A percentile compares a stretch with the other conserved stretches of the same genome.
phyloP scores from a whole-genome alignment of 2,888 invertebrate species.

The Sinhomidia bicolor region DNA sequence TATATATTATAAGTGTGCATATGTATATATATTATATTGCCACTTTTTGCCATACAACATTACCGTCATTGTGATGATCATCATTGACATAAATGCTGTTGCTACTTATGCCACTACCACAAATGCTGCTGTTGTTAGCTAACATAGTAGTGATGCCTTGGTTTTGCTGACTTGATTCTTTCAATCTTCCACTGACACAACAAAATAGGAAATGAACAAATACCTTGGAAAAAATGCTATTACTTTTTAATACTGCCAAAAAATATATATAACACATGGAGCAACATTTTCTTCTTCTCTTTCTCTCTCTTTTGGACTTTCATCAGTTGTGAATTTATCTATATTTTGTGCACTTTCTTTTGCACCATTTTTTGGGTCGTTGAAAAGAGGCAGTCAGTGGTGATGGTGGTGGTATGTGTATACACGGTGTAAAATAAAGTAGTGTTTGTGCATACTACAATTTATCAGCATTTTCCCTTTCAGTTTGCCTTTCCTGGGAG shows the following conservation, averaged over 20 bases:
- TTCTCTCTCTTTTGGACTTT: not conserved
- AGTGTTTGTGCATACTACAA: not conserved
- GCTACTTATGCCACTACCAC: not conserved
- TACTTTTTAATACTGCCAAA: conserved; percentile 12
- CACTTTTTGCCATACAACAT: not conserved
- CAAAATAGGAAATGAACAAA: not conserved
- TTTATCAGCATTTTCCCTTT: conserved; percentile 9
- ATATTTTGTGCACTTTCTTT: not conserved
- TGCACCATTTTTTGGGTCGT: not conserved
- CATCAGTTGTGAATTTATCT: not conserved
- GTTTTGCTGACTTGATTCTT: conserved; percentile 11
- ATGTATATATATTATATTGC: not conserved
- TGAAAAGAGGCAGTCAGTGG: too few relatives aligned
- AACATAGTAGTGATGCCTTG: conserved; percentile 19
- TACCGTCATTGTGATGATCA: not conserved
- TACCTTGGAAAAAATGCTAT: conserved; percentile 31
- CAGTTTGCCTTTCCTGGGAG: not conserved
- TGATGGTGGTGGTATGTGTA: too few relatives aligned
- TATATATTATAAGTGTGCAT: too few relatives aligned
- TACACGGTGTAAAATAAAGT: not conserved
- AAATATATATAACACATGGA: conserved; percentile 22
- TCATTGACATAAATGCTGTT: not conserved
- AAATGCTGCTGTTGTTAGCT: conserved; percentile 36
- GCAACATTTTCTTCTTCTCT: not conserved
- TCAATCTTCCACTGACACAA: not conserved